Base-by-base conservation (phyloP, 92 coral and sea anemone genomes). In the Palythoa grandiflora region DNA sequence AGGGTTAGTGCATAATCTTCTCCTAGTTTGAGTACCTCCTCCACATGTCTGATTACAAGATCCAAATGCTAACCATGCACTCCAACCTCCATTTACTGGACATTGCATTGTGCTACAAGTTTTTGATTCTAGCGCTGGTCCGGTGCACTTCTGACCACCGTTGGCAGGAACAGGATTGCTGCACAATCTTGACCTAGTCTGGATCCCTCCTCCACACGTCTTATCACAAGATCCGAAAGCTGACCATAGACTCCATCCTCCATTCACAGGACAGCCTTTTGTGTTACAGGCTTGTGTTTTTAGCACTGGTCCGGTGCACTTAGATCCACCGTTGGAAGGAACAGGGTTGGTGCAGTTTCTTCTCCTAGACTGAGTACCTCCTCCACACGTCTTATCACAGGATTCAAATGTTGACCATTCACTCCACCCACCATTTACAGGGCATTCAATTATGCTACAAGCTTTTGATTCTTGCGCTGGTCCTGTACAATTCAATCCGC, bases 191-290 rank as follows among this genome's bases (percentile, higher is more conserved):
- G 2, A 38, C 37, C 96, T 88, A 9, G 85, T 83, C 84, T 89
- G 88, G 0, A 52, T 38, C 21, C 93, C 93, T 54, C 57, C 70
- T 5, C 93, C 93, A 38, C 93, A 90, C 2, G 91, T 39, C 57
- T 48, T 38, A 14, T 81, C 74, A 77, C 95, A 93, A 17, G 55
- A 8, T 19, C 86, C 74, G 91, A 92, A 93, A 6, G 86, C 11
- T 48, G 81, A 86, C 95, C 95, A 93, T 3, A 9, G 0, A 9
- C 87, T 78, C 95, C 95, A 93, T n/a, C 81, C 83, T 1, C 91
- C 95, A 71, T 88, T 85, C 2, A 87, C 79, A n/a, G 85, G 85
- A 66, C 90, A 87, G 9, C 19, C 75, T 16, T 66, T 52, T 12
- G 38, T 47, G 38, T 19, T 35, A 61, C 90, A 87, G 15, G 83